These are phyloP conservation scores for Thunnus albacares DNA, from an alignment of 2,797 vertebrate genomes.

Conservation along the genomic window DNA sequence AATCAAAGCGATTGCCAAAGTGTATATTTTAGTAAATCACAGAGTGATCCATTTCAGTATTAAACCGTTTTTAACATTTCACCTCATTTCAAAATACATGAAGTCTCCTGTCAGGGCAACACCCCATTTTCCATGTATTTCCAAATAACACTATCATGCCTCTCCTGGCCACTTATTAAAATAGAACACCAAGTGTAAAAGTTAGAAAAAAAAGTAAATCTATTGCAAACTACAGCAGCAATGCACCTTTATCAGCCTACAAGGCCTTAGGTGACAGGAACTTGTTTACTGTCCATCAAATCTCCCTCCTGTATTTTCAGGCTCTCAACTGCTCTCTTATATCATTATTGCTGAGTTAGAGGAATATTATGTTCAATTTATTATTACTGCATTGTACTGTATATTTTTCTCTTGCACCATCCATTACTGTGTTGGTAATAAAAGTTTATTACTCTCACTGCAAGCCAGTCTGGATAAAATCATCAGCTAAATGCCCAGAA, in stretches of 20 bases:
- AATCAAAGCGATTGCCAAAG: no score
- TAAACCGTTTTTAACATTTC: no score
- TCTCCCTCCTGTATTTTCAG: neutral
- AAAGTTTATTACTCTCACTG: constrained; percentile 9
- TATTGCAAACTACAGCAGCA: neutral
- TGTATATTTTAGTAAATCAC: no score
- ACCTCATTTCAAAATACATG: neutral
- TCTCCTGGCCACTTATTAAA: neutral
- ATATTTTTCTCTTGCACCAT: no score
- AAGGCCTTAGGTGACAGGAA: constrained; percentile 6
- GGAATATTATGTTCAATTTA: neutral
- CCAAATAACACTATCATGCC: neutral
- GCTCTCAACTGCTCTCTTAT: no score
- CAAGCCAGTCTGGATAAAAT: neutral
- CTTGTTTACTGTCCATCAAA: constrained; percentile 5
- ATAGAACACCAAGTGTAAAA: neutral
- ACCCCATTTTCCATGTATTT: neutral
- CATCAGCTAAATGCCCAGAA: constrained; percentile 6
- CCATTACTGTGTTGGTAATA: neutral
- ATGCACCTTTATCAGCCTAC: neutral
- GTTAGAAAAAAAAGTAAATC: neutral
- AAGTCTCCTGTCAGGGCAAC: neutral
- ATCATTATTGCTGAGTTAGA: neutral
- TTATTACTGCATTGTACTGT: neutral
- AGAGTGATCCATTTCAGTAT: no score